Conservation (phyloP, 1,140 invertebrate species). For the Ceratosolen fusciceps region DNA sequence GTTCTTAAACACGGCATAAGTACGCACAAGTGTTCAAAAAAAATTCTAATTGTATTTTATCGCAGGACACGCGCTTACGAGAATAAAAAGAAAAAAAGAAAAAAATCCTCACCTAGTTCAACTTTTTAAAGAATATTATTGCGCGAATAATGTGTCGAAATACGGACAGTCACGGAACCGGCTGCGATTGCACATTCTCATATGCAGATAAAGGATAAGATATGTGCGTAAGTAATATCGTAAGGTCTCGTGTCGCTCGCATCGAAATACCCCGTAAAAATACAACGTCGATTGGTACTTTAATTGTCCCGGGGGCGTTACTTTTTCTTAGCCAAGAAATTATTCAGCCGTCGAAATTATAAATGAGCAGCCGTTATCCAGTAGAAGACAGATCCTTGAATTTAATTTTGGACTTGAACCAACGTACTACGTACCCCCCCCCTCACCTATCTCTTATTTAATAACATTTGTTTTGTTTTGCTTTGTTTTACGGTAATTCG, state of each 20-base stretch:
- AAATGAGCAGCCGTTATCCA: not conserved
- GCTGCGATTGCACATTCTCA: not conserved
- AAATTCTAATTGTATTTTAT: too few relatives aligned
- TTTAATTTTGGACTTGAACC: too few relatives aligned
- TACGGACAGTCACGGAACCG: not conserved
- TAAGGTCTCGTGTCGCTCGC: not conserved
- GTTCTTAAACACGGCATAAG: too few relatives aligned
- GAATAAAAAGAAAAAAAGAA: too few relatives aligned
- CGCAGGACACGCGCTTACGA: too few relatives aligned
- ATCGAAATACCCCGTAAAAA: not conserved
- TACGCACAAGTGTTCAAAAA: too few relatives aligned
- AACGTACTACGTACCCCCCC: too few relatives aligned
- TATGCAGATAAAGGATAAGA: not conserved
- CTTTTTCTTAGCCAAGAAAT: conserved; percentile 50
- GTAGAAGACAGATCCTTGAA: too few relatives aligned
- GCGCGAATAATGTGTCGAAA: not conserved
- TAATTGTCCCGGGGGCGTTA: not conserved
- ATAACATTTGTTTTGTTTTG: too few relatives aligned
- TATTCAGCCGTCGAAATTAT: conserved; percentile 8
- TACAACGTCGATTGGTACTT: conserved; percentile 6
- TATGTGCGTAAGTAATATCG: not conserved
- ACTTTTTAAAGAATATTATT: not conserved
- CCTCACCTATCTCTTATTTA: too few relatives aligned
- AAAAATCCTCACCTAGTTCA: too few relatives aligned
- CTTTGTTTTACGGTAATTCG: too few relatives aligned